phyloP scores from a whole-genome alignment of 2,888 invertebrate species.

The Drosophila stalkeri region DNA sequence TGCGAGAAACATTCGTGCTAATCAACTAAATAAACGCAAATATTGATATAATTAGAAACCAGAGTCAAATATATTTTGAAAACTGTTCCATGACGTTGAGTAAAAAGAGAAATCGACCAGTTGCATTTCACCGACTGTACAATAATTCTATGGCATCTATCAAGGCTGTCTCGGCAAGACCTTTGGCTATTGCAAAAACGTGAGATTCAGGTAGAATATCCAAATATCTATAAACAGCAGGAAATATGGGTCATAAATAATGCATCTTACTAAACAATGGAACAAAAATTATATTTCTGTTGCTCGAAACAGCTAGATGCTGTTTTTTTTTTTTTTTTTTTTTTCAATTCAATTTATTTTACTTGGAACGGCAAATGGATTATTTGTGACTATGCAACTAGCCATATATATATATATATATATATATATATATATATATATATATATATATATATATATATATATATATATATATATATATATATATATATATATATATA shows the following conservation, averaged over 20 bases:
- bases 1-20: slow-evolving; percentile 68
- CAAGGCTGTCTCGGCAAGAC: slow-evolving; percentile 12
- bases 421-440: too few species aligned
- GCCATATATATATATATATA: too few species aligned
- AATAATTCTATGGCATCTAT: background rate
- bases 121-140: slow-evolving; percentile 22
- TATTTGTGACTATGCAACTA: background rate
- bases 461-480: too few species aligned
- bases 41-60: slow-evolving; percentile 67
- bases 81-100: slow-evolving; percentile 73
- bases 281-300: slow-evolving; percentile 9
- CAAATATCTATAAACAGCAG: slow-evolving; percentile 37
- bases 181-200: slow-evolving; percentile 10
- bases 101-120: slow-evolving; percentile 51
- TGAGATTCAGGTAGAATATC: slow-evolving; percentile 56
- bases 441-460: too few species aligned
- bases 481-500: too few species aligned
- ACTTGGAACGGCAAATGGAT: slow-evolving; percentile 20
- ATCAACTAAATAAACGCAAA: slow-evolving; percentile 77
- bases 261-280: slow-evolving; percentile 57
- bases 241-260: slow-evolving; percentile 78
- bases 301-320: slow-evolving; percentile 27
- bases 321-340: slow-evolving; percentile 3
- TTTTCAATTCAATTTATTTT: background rate
- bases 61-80: slow-evolving; percentile 53